phyloP scores from a whole-genome alignment of 2,113 vertebrate genomes.

The Dendropsophus ebraccatus region DNA sequence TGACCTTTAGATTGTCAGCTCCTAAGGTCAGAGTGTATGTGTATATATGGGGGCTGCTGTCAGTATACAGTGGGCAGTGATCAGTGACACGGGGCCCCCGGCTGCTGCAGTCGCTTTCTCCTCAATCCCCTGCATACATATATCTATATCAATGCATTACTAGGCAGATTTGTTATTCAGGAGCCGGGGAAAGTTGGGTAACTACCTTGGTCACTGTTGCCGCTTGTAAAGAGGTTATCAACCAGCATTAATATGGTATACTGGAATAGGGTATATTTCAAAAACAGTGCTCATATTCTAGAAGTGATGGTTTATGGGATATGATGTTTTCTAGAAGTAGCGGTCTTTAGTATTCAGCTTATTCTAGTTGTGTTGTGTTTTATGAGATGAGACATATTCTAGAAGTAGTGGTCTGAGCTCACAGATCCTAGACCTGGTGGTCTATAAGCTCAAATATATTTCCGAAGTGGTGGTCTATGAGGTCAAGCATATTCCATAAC shows the following conservation, averaged over 20 bases:
- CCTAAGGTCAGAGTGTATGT: background rate
- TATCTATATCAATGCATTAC: background rate
- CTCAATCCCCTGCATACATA: conserved; percentile 37
- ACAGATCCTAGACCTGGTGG: too few relatives aligned
- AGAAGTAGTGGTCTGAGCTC: too few relatives aligned
- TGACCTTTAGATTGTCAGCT: background rate
- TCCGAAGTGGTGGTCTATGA: background rate
- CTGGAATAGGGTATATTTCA: too few relatives aligned
- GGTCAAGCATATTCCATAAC: background rate
- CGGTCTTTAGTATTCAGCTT: too few relatives aligned
- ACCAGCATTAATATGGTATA: too few relatives aligned
- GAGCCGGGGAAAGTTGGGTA: background rate
- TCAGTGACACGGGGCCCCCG: background rate
- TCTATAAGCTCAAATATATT: background rate
- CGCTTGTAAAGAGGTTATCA: background rate
- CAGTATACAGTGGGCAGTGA: too few relatives aligned
- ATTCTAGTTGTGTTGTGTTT: too few relatives aligned
- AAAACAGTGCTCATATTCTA: too few relatives aligned
- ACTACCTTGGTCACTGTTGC: background rate
- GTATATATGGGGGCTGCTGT: too few relatives aligned
- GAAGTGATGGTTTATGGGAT: too few relatives aligned
- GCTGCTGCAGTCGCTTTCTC: conserved; percentile 4
- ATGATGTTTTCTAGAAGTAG: too few relatives aligned
- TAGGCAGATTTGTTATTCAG: background rate
- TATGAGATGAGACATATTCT: too few relatives aligned